Conservation (phyloP, 2,888 invertebrate genomes). For the Nomada flava region DNA sequence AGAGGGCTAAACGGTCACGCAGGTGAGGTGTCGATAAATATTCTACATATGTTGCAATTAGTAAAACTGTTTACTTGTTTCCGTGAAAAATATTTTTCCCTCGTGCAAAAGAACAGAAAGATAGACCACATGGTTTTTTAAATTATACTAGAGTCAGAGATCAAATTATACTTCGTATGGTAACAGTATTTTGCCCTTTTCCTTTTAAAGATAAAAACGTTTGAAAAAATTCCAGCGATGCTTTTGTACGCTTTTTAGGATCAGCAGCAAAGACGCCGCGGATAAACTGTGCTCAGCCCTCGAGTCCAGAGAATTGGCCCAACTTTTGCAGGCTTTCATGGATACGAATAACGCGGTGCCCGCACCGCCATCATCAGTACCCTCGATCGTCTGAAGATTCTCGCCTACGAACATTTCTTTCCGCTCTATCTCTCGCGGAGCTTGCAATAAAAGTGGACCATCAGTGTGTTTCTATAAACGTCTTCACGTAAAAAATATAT, state of each 20-base stretch:
- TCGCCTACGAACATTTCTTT: slow-evolving; percentile 8
- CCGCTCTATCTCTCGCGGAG: not conserved
- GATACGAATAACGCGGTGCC: slow-evolving; percentile 63
- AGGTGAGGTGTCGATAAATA: slow-evolving; percentile 69
- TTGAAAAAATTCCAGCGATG: slow-evolving; percentile 17
- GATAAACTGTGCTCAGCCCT: slow-evolving; percentile 76
- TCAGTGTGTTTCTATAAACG: slow-evolving; percentile 76
- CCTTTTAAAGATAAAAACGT: not conserved
- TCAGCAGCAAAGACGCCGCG: slow-evolving; percentile 76
- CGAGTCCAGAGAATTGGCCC: slow-evolving; percentile 74
- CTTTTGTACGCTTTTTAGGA: slow-evolving; percentile 66
- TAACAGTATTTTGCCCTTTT: not conserved
- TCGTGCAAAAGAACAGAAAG: too few species aligned
- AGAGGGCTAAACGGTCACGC: slow-evolving; percentile 79
- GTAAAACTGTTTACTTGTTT: not conserved
- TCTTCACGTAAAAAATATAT: slow-evolving; percentile 83
- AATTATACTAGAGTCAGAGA: not conserved
- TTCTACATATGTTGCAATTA: not conserved
- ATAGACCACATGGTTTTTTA: not conserved
- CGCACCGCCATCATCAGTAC: slow-evolving; percentile 31
- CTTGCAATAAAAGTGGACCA: slow-evolving; percentile 62
- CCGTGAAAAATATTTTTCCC: not conserved
- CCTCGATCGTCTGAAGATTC: slow-evolving; percentile 39
- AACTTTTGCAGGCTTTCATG: slow-evolving; percentile 75
- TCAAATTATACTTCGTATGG: too few species aligned